phyloP scores from a whole-genome alignment of 37 sponge, comb jelly and placozoan species.

The Cladorhizidae sp. region DNA sequence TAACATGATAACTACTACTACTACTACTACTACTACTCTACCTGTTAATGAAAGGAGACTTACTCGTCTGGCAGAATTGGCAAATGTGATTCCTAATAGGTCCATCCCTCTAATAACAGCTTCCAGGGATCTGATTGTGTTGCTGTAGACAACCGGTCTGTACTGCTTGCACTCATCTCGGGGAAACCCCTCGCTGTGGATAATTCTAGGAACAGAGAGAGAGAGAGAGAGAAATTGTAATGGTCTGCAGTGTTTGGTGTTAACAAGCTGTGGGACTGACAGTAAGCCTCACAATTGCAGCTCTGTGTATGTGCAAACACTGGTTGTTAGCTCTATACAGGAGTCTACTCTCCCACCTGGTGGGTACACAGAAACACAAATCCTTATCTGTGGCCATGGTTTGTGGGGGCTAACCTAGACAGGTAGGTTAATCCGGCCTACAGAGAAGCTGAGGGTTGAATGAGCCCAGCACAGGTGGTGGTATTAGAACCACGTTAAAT shows the following conservation, averaged over 20 bases:
- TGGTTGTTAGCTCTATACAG: no score
- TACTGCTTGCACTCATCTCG: constrained; percentile 88
- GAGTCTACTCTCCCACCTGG: no score
- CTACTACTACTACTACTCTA: no score
- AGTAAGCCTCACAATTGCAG: no score
- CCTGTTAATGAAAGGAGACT: not conserved
- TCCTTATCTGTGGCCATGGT: no score
- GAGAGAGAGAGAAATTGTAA: not conserved
- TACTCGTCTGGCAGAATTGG: constrained; percentile 71
- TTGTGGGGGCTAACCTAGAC: no score
- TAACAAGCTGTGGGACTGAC: no score
- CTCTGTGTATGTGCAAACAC: no score
- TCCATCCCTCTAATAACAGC: constrained; percentile 92
- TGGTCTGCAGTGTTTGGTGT: no score
- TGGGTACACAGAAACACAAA: no score
- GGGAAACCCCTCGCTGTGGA: constrained; percentile 86
- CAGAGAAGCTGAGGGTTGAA: constrained; percentile 13
- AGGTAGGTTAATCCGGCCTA: no score
- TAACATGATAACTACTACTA: not conserved
- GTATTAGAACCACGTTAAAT: no score
- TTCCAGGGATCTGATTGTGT: constrained; percentile 87
- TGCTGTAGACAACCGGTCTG: constrained; percentile 90
- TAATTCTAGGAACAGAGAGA: constrained; percentile 60
- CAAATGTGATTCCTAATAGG: constrained; percentile 75
- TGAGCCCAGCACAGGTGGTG: not conserved